Conservation (phyloP, 2,113 vertebrate genomes). For the Dendrocopos noguchii region DNA sequence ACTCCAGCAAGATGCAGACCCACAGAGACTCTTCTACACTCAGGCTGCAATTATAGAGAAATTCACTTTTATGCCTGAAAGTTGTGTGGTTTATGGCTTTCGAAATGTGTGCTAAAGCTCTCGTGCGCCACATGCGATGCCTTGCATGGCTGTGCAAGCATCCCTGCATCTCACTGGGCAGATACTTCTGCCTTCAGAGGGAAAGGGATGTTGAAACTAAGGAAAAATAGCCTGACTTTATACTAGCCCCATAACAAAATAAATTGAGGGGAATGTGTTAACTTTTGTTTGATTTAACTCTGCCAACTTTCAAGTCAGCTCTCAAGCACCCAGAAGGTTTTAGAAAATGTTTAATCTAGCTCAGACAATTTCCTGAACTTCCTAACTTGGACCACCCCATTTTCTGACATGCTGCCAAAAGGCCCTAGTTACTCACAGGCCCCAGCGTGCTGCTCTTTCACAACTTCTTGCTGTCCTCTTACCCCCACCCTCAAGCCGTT, state of each 20-base stretch:
- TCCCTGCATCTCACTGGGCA: not conserved
- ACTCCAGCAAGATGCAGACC: not conserved
- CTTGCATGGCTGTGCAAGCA: not conserved
- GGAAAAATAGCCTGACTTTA: conserved; percentile 36
- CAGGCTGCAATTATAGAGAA: not conserved
- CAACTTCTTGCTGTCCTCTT: conserved; percentile 46
- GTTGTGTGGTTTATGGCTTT: not conserved
- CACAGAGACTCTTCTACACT: not conserved
- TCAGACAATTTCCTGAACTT: conserved; percentile 81
- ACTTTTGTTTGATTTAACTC: conserved; percentile 77
- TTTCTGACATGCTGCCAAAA: conserved; percentile 73
- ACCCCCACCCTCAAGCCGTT: conserved; percentile 9
- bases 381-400: conserved; percentile 77
- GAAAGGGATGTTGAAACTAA: not conserved
- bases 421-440: conserved; percentile 19
- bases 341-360: conserved; percentile 81
- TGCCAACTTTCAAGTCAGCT: conserved; percentile 76
- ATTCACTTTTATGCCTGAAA: not conserved
- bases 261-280: conserved; percentile 68
- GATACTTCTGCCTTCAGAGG: not conserved
- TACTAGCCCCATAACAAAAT: conserved; percentile 50
- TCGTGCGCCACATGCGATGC: not conserved
- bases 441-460: conserved; percentile 40
- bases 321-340: conserved; percentile 72
- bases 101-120: not conserved